phyloP scores from a whole-genome alignment of 2,113 vertebrate species.

The Connochaetes taurinus region DNA sequence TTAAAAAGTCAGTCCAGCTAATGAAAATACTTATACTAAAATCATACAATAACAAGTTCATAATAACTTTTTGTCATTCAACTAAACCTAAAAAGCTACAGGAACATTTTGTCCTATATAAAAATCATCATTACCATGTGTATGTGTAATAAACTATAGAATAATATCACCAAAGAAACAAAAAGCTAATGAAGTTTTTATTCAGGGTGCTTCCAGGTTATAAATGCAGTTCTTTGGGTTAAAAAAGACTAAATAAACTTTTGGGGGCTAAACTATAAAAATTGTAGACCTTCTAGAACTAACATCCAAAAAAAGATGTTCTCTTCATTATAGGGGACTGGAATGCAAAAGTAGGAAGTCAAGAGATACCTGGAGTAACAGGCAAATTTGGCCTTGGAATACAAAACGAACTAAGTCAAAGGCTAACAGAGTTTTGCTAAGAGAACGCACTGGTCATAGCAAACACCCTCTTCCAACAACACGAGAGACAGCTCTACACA shows the following conservation, averaged over 20 bases:
- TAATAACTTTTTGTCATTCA: neutral
- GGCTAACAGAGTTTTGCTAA: neutral
- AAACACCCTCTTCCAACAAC: neutral
- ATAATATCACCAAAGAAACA: neutral
- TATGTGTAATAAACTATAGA: neutral
- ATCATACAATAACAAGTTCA: neutral
- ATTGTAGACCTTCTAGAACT: neutral
- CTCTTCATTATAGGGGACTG: neutral
- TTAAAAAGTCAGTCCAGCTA: neutral
- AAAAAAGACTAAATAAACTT: neutral
- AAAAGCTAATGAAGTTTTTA: neutral
- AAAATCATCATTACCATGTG: neutral
- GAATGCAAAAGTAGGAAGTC: neutral
- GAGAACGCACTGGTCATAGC: neutral
- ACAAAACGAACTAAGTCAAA: neutral
- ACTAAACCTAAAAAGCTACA: neutral
- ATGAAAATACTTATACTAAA: neutral
- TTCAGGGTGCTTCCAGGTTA: neutral
- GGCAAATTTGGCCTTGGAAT: neutral
- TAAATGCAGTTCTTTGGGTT: neutral
- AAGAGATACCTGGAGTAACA: neutral
- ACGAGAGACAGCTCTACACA: neutral
- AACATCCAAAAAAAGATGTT: neutral
- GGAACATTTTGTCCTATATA: neutral
- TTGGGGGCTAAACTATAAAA: neutral